Base-by-base conservation (phyloP, 2,888 invertebrate species). In the Axea sp. region DNA sequence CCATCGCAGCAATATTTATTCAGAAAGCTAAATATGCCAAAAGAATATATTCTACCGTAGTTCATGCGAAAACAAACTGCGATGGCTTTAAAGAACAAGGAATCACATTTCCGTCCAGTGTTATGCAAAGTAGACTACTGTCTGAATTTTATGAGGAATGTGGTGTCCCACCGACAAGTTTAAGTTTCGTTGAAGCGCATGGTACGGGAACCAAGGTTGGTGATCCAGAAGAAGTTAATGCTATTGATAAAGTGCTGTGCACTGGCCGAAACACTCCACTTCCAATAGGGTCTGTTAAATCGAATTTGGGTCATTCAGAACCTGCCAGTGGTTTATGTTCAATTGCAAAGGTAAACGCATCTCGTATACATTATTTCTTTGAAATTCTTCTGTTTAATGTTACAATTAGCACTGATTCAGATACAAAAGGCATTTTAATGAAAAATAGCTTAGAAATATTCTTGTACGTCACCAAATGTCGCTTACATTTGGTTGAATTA, bases 261-360 rank as follows among this genome's bases (percentile, higher is more conserved):
- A 90, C 91, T 2, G 92, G 91, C 12, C 90, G 96, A n/a, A 91
- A 90, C 0, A 92, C 91, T 0, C 94, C 97, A 0, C 90, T 97
- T 0, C 88, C 90, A 43, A 93, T 98, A 60, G 97, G 98, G 0
- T 96, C 97, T 0, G 92, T 97, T 37, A 98, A 98, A 85, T 96
- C 96, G 0, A 98, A 97, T 88, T 91, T 97, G 86, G 98, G 98
- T 0, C 98, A 98, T 87, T 92, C 95, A 0, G 98, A 98, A 85
- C 94, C 96, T 0, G 92, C 92, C 1, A 94, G 95, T 1, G 94
- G 96, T 3, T 89, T 96, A 0, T 95, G 95, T 78, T 94, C 95
- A 0, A 86, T 96, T 68, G 92, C 94, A 0, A 96, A 96, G 90
- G 94, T 92, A 78, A 11, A 28, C n/a, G n/a, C n/a, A n/a, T n/a